Percentiles rank a stretch among this genome's conserved stretches.
phyloP scores from a whole-genome alignment of 2,113 vertebrate species.

The Paralichthys olivaceus region DNA sequence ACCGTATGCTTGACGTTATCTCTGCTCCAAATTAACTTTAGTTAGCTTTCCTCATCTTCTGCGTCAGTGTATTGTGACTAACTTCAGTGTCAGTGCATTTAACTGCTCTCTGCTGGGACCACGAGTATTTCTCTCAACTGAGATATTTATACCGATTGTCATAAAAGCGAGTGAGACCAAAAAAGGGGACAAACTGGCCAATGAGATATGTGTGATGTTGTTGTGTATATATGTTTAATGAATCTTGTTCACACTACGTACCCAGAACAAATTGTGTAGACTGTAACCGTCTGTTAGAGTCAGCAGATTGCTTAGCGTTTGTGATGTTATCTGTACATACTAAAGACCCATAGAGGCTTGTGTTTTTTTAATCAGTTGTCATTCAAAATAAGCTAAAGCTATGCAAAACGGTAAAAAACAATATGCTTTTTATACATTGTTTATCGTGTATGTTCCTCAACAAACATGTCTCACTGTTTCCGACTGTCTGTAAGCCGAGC shows the following conservation, averaged over 20 bases:
- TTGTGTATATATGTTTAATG: constrained; percentile 40
- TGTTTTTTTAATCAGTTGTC: constrained; percentile 29
- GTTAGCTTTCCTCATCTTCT: constrained; percentile 19
- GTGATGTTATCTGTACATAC: constrained; percentile 30
- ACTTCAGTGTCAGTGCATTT: constrained; percentile 12
- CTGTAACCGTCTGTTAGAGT: neutral
- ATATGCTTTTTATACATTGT: constrained; percentile 2
- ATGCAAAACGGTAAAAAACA: constrained; percentile 38
- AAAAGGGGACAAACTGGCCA: constrained; percentile 43
- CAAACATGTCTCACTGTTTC: constrained; percentile 18
- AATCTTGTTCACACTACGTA: constrained; percentile 13
- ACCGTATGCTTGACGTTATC: constrained; percentile 15
- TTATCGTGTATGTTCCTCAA: constrained; percentile 27
- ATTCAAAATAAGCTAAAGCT: constrained; percentile 43
- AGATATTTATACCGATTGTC: constrained; percentile 40
- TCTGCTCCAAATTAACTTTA: constrained; percentile 6
- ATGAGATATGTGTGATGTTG: constrained; percentile 10
- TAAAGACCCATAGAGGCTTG: constrained; percentile 23
- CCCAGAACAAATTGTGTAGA: constrained; percentile 30
- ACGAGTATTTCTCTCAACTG: constrained; percentile 4
- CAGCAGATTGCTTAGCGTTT: constrained; percentile 16
- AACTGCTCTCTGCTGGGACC: constrained; percentile 9
- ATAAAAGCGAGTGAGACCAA: constrained; percentile 52
- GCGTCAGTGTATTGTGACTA: constrained; percentile 19
- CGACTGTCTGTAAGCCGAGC: constrained; percentile 33